Base-by-base conservation (phyloP, 2,113 vertebrate genomes). In the Lichenostomus cassidix region DNA sequence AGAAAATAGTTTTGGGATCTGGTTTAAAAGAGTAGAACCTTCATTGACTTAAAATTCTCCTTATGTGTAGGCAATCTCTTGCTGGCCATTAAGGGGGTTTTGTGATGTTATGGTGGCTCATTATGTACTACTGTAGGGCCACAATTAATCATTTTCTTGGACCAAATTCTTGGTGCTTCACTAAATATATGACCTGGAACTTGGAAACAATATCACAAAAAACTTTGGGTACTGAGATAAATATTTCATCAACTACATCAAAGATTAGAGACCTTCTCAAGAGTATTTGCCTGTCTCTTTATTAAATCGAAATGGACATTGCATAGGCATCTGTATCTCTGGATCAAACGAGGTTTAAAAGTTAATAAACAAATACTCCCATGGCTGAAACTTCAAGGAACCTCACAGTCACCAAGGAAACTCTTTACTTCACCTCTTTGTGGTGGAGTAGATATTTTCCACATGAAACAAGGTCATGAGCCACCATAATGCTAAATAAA, bases 191-290 rank as follows among this genome's bases (percentile, higher is more conserved):
- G 68, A 35, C 59, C 68, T 65, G 58, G 60, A 88, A 90, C 37
- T 58, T 90, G 68, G 64, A 89, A 93, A 78, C 7, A 47, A 31
- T 63, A 78, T 47, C 44, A 70, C 28, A 70, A 71, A 93, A 56
- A 80, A 23, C 25, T 52, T 18, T 46, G 35, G 49, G 71, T 50
- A 88, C 21, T 4, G 35, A 74, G 55, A 70, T 59, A 81, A 80
- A 90, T 83, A 92, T 74, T 88, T 80, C 23, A 63, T 83, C 50
- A 53, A 53, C 63, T 68, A 39, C 21, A 77, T 49, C 88, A 90
- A 94, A 92, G 46, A 83, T 78, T 33, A 74, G 25, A 92, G 59
- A 89, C 42, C 31, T 80, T 92, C 67, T 70, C 75, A 93, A 93
- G 27, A 67, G 10, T 50, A 59, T 42, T 70, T 74, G 42, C 27